Evolutionary conservation across 1,140 invertebrate genomes (phyloP).

Genomic region (Idris sp.): DNA sequence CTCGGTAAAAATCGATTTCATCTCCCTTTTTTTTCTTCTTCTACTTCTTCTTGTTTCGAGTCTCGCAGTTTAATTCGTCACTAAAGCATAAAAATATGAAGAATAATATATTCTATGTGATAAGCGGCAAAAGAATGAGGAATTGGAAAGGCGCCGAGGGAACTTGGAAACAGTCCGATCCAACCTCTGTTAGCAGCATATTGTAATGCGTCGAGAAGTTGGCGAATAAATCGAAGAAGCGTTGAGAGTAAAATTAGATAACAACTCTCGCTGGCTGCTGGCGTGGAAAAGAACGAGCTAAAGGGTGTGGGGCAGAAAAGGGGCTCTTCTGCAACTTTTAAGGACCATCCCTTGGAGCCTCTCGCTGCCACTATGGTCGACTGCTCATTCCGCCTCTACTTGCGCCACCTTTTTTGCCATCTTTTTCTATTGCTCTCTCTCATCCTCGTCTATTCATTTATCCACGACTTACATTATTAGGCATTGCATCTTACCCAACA

Average conservation of each 20-base stretch:
- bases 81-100: conserved; percentile 39
- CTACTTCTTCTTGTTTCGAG: neutral
- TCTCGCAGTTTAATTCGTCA: conserved; percentile 29
- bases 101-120: conserved; percentile 57
- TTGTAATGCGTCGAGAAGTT: conserved; percentile 78
- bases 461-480: conserved; percentile 74
- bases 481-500: conserved; percentile 53
- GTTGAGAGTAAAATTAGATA: conserved; percentile 80
- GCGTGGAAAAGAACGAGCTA: conserved; percentile 54
- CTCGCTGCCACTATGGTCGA: conserved; percentile 49
- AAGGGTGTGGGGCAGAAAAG: conserved; percentile 60
- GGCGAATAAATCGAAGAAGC: conserved; percentile 79
- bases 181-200: conserved; percentile 76
- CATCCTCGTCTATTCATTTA: conserved; percentile 67
- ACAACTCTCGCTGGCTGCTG: conserved; percentile 73
- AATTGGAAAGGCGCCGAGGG: conserved; percentile 60
- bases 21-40: too few relatives aligned
- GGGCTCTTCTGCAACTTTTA: conserved; percentile 76
- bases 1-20: too few relatives aligned
- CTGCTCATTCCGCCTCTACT: conserved; percentile 35
- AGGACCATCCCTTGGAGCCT: conserved; percentile 74
- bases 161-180: conserved; percentile 63
- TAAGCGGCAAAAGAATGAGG: conserved; percentile 40
- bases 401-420: conserved; percentile 48
- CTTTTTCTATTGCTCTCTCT: conserved; percentile 26